A percentile compares a stretch with the other conserved stretches of the same genome.
Conservation (phyloP, 2,797 vertebrate species). For the Clarias pachynema region DNA sequence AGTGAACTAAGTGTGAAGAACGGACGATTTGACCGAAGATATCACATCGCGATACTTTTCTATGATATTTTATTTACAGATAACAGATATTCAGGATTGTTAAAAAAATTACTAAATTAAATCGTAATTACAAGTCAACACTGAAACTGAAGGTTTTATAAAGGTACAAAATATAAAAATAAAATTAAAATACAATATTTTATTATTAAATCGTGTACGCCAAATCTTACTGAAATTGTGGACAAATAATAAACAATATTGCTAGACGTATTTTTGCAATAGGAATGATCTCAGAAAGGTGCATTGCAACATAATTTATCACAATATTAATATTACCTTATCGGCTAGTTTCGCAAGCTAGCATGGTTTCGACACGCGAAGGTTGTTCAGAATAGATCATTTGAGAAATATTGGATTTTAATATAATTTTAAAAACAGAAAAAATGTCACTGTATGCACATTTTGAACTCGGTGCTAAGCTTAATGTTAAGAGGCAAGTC, state of each 20-base stretch:
- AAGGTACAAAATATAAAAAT: not conserved
- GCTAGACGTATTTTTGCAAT: not conserved
- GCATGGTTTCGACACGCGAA: not conserved
- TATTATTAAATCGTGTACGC: not conserved
- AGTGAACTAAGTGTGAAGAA: not conserved
- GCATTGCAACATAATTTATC: not conserved
- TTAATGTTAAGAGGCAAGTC: not conserved
- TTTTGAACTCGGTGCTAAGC: not conserved
- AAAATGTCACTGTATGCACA: not conserved
- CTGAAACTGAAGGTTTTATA: not conserved
- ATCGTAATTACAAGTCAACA: not conserved
- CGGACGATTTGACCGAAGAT: not conserved
- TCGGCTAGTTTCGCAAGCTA: not conserved
- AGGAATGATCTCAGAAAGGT: not conserved
- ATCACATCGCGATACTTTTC: not conserved
- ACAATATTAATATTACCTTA: not conserved
- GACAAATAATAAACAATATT: not conserved
- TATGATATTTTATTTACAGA: not conserved
- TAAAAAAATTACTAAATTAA: not conserved
- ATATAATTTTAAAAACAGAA: not conserved
- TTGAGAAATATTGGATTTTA: too few species aligned
- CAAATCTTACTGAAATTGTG: too few species aligned
- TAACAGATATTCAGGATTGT: not conserved
- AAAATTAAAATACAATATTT: not conserved
- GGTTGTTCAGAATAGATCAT: too few species aligned